Base-by-base conservation (phyloP, 2,888 invertebrate species). In the Aphodius granarius region DNA sequence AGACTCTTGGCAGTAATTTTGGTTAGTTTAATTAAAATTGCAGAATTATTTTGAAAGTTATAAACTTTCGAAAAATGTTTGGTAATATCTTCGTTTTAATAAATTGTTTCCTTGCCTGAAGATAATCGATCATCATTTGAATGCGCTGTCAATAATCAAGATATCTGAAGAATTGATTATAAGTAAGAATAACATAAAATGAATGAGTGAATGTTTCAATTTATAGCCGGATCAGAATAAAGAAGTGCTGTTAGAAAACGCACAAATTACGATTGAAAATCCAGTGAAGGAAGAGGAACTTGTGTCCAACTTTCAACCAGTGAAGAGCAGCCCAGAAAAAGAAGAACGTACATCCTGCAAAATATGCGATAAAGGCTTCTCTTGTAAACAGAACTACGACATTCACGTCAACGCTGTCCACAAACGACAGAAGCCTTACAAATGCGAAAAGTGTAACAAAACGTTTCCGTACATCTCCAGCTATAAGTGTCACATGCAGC, bases 391-490 rank as follows among this genome's bases (percentile, higher is more conserved):
- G 83, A 90, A 89, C 85, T 90, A 89, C 79, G 91, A 91, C 23
- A 83, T 90, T 70, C 92, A 92, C 83, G 85, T 89, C 19, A 91
- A 90, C 88, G 90, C 90, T 13, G 87, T 88, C 15, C 92, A 93
- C 83, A 86, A 87, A 63, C 89, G 89, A 73, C 89, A 90, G 83
- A 89, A 89, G 76, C 89, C 91, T 19, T 91, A 90, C 85, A 83
- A 82, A 70, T 93, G 93, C 84, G 84, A 81, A 2, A 87, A 89
- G 81, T 93, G 93, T 84, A 89, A 89, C 78, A 90, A 89, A 73
- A 83, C 86, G 63, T 93, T 93, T 85, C 88, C 91, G 1, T 91
- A 92, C 84, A 89, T 91, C 81, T 89, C 91, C 81, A 90, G 90
- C 80, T 87, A 92, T 66, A 90, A 91, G 71, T 80, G 80, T 79